phyloP scores from a whole-genome alignment of 2,888 invertebrate genomes.

The Linhomoeus sp. region DNA sequence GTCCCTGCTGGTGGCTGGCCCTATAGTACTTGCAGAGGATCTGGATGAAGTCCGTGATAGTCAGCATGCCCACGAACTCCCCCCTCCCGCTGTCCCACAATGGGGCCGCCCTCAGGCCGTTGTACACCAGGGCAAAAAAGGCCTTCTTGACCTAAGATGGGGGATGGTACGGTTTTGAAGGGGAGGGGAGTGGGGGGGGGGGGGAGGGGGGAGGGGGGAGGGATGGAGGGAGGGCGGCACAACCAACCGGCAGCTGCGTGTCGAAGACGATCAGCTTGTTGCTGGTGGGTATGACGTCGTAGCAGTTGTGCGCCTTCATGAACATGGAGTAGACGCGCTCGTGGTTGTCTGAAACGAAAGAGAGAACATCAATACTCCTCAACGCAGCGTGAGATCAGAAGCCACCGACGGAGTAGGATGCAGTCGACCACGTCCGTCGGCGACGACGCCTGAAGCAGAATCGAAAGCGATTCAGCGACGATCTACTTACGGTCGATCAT shows the following conservation, averaged over 20 bases:
- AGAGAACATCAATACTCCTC: no score
- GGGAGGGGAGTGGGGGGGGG: no score
- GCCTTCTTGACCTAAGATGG: conserved; percentile 56
- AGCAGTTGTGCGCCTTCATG: conserved; percentile 98
- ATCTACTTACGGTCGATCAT: no score
- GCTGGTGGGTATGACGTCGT: conserved; percentile 96
- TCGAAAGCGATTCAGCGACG: no score
- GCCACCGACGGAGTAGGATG: no score
- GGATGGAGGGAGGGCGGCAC: no score
- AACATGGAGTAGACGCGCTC: conserved; percentile 38
- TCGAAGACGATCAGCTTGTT: conserved; percentile 98
- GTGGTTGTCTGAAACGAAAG: conserved; percentile 14
- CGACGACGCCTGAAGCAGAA: no score
- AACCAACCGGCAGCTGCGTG: conserved; percentile 61
- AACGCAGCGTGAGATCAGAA: no score
- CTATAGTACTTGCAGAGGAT: conserved; percentile 29
- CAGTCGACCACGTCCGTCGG: no score
- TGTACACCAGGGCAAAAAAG: conserved; percentile 95
- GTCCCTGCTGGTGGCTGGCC: neutral
- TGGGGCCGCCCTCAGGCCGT: conserved; percentile 39
- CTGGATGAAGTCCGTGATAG: conserved; percentile 38
- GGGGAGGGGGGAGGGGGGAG: no score
- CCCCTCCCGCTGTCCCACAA: conserved; percentile 62
- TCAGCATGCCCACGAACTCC: conserved; percentile 46
- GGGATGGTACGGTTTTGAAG: no score